Base-by-base conservation (phyloP, 2,113 vertebrate species). In the Zapus hudsonius region DNA sequence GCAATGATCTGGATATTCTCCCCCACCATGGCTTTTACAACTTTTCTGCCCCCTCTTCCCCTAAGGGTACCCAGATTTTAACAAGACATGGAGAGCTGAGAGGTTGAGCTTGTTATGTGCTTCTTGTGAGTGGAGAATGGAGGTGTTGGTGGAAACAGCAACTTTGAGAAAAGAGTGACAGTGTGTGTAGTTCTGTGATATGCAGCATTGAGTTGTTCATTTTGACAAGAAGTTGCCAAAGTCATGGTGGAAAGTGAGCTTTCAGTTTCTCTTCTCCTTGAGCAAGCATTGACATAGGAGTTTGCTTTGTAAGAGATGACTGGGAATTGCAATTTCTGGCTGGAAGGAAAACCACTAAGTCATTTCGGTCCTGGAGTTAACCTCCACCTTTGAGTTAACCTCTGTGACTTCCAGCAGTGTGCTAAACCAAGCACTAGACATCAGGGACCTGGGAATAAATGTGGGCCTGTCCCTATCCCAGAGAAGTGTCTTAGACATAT, bases 291-390 rank as follows among this genome's bases (percentile, higher is more conserved):
- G 63, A 52, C 73, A 42, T 27, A 0, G 6, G 27, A n/a, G 12
- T 29, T 67, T 92, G 76, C 79, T 90, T 82, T 3, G 17, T 84
- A 84, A 66, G n/a, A 25, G 33, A 87, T 42, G 42, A 61, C 40
- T 36, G 12, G 55, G 44, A 64, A 12, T 52, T n/a, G 55, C 82
- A 64, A 29, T 36, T 89, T 79, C 75, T 0, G 7, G 33, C 59
- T 38, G 44, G 80, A 79, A 91, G 84, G 87, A 72, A 95, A 92
- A 91, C 93, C 93, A 73, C 76, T 5, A 8, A 70, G 42, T 66
- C 38, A 10, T 11, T 0, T 90, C 91, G 31, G 38, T 44, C 64
- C 87, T 52, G 27, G 57, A 93, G 90, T 87, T 92, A 89, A 57
- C 67, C 44, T 81, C 17, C 73, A 11, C 33, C 27, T 61, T 74